These are phyloP conservation scores for Drosophila azteca DNA, from an alignment of 1,140 invertebrate species.

Conservation along the genomic window DNA sequence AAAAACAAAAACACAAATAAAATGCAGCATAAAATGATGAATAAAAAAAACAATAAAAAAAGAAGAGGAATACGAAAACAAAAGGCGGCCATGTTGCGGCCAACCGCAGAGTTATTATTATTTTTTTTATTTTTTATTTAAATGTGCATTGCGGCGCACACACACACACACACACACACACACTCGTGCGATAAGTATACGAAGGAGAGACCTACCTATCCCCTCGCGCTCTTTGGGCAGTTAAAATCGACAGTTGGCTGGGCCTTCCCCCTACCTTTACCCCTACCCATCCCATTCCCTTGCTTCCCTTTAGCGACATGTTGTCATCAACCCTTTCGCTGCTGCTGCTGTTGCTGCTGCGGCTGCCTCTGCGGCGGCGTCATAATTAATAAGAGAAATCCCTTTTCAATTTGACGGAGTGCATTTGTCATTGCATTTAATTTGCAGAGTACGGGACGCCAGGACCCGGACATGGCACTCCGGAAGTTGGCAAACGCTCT, in stretches of 20 bases:
- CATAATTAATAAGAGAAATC: conserved; percentile 84
- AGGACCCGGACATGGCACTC: conserved; percentile 36
- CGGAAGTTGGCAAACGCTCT: conserved; percentile 65
- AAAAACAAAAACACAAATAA: conserved; percentile 26
- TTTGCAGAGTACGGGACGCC: conserved; percentile 65
- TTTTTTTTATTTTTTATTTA: conserved; percentile 35
- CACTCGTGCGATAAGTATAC: too few relatives aligned
- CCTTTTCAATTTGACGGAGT: conserved; percentile 83
- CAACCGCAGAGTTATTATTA: conserved; percentile 77
- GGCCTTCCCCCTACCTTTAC: conserved; percentile 1
- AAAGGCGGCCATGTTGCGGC: conserved; percentile 78
- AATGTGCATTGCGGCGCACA: conserved; percentile 66
- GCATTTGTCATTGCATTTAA: conserved; percentile 84
- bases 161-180: conserved; percentile 8
- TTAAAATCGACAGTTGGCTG: conserved; percentile 79
- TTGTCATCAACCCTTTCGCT: conserved; percentile 73
- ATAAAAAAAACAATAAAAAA: conserved; percentile 17
- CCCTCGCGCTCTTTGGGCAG: conserved; percentile 9
- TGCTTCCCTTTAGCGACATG: conserved; percentile 38
- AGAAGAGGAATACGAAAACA: conserved; percentile 56
- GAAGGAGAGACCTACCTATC: not conserved
- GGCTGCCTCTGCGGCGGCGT: conserved; percentile 73
- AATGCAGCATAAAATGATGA: conserved; percentile 44
- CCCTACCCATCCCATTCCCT: conserved; percentile 1
- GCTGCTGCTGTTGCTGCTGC: conserved; percentile 6